Evolutionary conservation across 2,113 vertebrate species (phyloP).

Genomic region (Trichomycterus rosablanca): DNA sequence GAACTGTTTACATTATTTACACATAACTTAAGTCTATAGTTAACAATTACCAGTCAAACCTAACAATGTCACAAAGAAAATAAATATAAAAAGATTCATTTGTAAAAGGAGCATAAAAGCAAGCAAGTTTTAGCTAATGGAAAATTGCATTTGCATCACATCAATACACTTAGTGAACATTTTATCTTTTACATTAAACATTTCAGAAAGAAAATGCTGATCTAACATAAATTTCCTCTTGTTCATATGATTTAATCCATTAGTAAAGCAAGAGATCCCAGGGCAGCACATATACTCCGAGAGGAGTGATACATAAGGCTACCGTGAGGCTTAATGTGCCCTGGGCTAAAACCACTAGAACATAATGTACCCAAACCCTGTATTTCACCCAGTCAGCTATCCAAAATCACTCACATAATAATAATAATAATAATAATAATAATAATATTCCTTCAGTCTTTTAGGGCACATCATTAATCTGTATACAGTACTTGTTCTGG

Average conservation of each 20-base stretch:
- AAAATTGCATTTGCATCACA: constrained; percentile 53
- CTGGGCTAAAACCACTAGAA: constrained; percentile 1
- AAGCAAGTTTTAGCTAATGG: constrained; percentile 54
- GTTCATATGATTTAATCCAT: not conserved
- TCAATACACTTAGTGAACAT: constrained; percentile 49
- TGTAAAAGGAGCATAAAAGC: constrained; percentile 58
- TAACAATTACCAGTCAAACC: constrained; percentile 63
- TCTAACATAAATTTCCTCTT: not conserved
- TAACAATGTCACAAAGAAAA: constrained; percentile 64
- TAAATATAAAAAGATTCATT: constrained; percentile 66
- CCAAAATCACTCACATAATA: too few relatives aligned
- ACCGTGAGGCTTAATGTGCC: constrained; percentile 1
- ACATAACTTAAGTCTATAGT: constrained; percentile 71
- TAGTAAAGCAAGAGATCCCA: not conserved
- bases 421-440: too few relatives aligned
- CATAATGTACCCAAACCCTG: too few relatives aligned
- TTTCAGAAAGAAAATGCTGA: not conserved
- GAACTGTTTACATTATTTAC: constrained; percentile 61
- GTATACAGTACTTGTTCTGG: too few relatives aligned
- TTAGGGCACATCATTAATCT: too few relatives aligned
- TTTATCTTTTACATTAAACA: constrained; percentile 23
- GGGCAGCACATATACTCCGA: constrained; percentile 7
- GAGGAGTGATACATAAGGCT: not conserved
- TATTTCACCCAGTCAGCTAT: too few relatives aligned
- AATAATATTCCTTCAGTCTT: too few relatives aligned